Base-by-base conservation (phyloP, 1,140 invertebrate species). In the Chymomyza costata region DNA sequence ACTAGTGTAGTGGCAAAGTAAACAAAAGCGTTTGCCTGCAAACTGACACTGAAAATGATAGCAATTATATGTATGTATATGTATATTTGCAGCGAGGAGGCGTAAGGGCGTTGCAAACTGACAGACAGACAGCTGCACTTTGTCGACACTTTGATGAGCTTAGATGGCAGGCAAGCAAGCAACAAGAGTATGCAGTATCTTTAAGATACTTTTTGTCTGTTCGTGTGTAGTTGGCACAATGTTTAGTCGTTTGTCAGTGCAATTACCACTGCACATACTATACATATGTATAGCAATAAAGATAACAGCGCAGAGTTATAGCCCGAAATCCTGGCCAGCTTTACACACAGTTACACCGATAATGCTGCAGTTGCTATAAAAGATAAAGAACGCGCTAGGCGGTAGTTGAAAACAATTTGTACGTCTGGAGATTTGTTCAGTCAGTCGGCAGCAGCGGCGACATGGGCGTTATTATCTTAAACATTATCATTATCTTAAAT, bases 71-170 rank as follows among this genome's bases (percentile, higher is more conserved):
- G 43, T 46, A n/a, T 48, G 18, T 28, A 11, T 30, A 11, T 46
- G 18, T 45, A 13, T 34, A 14, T 50, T 15, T 43, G 35, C 31
- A 32, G 28, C 16, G 17, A 14, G 30, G 16, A 14, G 28, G 34
- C 11, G 10, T 10, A 14, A 6, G 50, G 31, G 38, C n/a, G n/a
- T n/a, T n/a, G n/a, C n/a, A n/a, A n/a, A n/a, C n/a, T n/a, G n/a
- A n/a, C n/a, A n/a, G n/a, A 35, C 13, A 34, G 39, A 31, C 66
- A 70, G 56, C 67, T 71, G 67, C 67, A 57, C 37, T 62, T 47
- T 74, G 69, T 73, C 59, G 64, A 73, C 67, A 71, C 57, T 63
- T 71, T 71, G 67, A 71, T 71, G 62, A 71, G 67, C 67, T 69
- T 58, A 53, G 61, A 34, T 61, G 46, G 63, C 63, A 57, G 50